phyloP scores from a whole-genome alignment of 2,888 invertebrate species.

The Panzeria rudis region DNA sequence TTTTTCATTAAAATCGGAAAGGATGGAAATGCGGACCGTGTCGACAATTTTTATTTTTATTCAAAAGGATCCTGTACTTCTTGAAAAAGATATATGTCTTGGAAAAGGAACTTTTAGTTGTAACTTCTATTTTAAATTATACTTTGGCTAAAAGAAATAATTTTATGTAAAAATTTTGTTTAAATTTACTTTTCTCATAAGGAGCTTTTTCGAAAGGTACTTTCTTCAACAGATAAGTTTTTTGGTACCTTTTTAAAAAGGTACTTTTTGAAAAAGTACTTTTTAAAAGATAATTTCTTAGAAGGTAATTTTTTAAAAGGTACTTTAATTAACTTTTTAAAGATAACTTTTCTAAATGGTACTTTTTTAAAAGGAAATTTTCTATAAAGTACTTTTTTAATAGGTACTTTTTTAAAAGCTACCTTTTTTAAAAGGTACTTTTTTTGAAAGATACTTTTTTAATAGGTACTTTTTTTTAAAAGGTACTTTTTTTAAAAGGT shows the following conservation, averaged over 20 bases:
- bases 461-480: not conserved
- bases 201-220: not conserved
- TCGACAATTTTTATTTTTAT: too few relatives aligned
- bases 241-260: not conserved
- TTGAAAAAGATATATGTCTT: too few relatives aligned
- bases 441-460: not conserved
- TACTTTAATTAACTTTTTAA: too few relatives aligned
- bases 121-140: too few relatives aligned
- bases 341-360: not conserved
- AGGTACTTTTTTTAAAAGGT: not conserved
- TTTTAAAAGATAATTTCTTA: too few relatives aligned
- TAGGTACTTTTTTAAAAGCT: not conserved
- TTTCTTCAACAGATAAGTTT: not conserved
- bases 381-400: not conserved
- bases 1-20: too few relatives aligned
- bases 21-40: too few relatives aligned
- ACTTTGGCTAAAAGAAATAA: too few relatives aligned
- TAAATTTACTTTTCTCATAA: not conserved
- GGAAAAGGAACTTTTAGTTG: too few relatives aligned
- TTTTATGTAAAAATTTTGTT: too few relatives aligned
- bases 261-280: not conserved
- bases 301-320: not conserved
- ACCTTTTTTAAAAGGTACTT: too few relatives aligned
- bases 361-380: not conserved
- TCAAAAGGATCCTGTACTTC: too few relatives aligned